Percentiles rank a stretch among this genome's conserved stretches.
Evolutionary conservation across 2,113 vertebrate genomes (phyloP).

Genomic region (Globicephala melas): DNA sequence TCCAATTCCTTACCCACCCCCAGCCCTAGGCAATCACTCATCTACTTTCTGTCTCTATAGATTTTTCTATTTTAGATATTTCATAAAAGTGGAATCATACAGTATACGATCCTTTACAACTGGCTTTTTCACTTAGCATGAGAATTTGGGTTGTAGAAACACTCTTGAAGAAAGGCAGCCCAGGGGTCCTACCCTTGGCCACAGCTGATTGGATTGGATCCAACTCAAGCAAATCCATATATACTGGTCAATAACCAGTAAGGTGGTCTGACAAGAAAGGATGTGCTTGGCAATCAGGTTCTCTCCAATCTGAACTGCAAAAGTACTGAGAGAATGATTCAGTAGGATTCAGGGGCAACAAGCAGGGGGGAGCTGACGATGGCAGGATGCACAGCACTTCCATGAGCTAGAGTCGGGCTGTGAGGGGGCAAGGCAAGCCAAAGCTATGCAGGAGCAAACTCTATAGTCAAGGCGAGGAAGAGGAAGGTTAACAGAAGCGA

Average conservation of each 20-base stretch:
- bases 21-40: neutral
- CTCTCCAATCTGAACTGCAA: neutral
- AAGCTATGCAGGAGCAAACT: neutral
- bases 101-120: neutral
- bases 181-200: neutral
- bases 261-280: neutral
- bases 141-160: neutral
- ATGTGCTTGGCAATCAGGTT: neutral
- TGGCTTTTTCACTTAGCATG: neutral
- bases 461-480: neutral
- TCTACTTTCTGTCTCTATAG: neutral
- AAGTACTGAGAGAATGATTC: neutral
- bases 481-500: neutral
- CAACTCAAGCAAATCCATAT: neutral
- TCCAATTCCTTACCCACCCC: neutral
- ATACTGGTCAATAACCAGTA: neutral
- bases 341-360: neutral
- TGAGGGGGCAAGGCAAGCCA: neutral
- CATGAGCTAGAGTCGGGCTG: neutral
- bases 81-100: neutral
- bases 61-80: neutral
- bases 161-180: neutral
- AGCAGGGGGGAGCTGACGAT: neutral
- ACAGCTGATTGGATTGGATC: neutral
- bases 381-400: neutral